Percentiles rank a stretch among this genome's conserved stretches.
Conservation (phyloP, 2,888 invertebrate species). For the Drosophila colorata region DNA sequence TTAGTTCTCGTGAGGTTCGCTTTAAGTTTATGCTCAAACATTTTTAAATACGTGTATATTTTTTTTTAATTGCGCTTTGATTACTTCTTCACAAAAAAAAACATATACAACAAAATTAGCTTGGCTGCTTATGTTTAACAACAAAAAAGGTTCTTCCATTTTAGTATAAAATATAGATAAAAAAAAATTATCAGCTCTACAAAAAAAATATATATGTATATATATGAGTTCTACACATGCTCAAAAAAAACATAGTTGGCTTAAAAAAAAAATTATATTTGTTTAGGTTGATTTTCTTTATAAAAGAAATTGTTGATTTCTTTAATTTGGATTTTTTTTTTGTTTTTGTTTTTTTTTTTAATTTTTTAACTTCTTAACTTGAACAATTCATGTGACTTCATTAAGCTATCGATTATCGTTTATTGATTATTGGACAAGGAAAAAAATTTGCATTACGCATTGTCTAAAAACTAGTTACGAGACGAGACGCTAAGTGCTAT, state of each 20-base stretch:
- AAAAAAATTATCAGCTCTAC: slow-evolving; percentile 52
- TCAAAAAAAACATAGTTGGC: slow-evolving; percentile 43
- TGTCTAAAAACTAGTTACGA: slow-evolving; percentile 47
- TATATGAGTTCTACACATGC: slow-evolving; percentile 44
- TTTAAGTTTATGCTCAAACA: slow-evolving; percentile 29
- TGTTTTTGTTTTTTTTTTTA: not conserved
- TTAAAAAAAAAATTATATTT: slow-evolving; percentile 24
- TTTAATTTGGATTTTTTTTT: slow-evolving; percentile 11
- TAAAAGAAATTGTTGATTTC: slow-evolving; percentile 28
- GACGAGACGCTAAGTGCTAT: slow-evolving; percentile 57
- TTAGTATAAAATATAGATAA: slow-evolving; percentile 53
- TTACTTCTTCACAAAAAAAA: slow-evolving; percentile 34
- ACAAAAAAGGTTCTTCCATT: slow-evolving; percentile 51
- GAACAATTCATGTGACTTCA: slow-evolving; percentile 44
- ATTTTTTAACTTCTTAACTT: slow-evolving; percentile 27
- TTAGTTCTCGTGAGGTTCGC: slow-evolving; percentile 69
- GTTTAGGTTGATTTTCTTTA: slow-evolving; percentile 21
- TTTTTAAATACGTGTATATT: not conserved
- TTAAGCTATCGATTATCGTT: slow-evolving; percentile 35
- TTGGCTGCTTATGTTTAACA: slow-evolving; percentile 73
- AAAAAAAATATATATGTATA: slow-evolving; percentile 48
- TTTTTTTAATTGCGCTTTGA: slow-evolving; percentile 54
- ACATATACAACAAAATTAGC: slow-evolving; percentile 70
- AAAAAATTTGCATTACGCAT: slow-evolving; percentile 53
- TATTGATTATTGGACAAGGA: slow-evolving; percentile 51